Conservation (phyloP, 2,797 vertebrate species). For the Crocodylus rhombifer region DNA sequence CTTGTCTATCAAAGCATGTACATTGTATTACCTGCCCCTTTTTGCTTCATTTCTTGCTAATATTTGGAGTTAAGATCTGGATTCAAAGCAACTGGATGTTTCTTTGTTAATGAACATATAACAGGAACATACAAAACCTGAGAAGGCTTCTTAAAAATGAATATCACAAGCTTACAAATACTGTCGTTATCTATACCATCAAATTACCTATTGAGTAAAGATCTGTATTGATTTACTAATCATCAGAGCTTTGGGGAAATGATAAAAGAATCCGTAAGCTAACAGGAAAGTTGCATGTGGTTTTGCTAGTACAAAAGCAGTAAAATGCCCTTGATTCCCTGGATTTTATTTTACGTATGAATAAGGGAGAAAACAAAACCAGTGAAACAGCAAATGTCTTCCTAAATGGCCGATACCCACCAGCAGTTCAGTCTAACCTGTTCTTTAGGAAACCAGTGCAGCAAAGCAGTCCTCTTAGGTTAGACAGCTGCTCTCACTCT, state of each 20-base stretch:
- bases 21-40: conserved; percentile 31
- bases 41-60: conserved; percentile 36
- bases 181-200: conserved; percentile 48
- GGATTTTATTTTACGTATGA: conserved; percentile 15
- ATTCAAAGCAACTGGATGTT: conserved; percentile 74
- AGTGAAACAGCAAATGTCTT: conserved; percentile 36
- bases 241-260: not conserved
- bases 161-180: conserved; percentile 47
- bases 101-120: conserved; percentile 51
- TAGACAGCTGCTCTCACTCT: conserved; percentile 53
- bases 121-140: conserved; percentile 44
- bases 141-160: conserved; percentile 29
- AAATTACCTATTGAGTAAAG: conserved; percentile 31
- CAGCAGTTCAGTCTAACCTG: not conserved
- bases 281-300: rapidly evolving
- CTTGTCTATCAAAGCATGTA: not conserved
- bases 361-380: conserved; percentile 42
- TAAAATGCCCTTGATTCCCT: not conserved
- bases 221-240: conserved; percentile 15
- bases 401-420: conserved; percentile 31
- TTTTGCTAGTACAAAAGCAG: not conserved
- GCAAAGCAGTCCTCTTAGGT: conserved; percentile 23
- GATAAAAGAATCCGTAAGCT: not conserved
- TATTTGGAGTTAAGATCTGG: conserved; percentile 56
- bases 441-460: not conserved